phyloP scores from a whole-genome alignment of 1,140 invertebrate genomes.

The Drosophila tropicalis region DNA sequence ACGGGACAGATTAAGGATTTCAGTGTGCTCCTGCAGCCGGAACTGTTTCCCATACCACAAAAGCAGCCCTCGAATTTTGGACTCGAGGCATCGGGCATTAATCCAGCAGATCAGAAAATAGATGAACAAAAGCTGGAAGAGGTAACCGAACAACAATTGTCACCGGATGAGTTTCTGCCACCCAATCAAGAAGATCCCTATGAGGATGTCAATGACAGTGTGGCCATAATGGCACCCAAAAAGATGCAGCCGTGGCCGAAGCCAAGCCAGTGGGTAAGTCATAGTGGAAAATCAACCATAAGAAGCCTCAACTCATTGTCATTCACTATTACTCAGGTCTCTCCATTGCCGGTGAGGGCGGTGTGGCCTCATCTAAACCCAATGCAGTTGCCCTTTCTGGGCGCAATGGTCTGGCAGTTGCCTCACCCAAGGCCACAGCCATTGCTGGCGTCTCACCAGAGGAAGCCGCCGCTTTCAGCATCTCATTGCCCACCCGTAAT shows the following conservation, averaged over 20 bases:
- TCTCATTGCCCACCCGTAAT: conserved; percentile 72
- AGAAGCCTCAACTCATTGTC: no score
- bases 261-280: conserved; percentile 87
- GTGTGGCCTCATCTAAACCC: conserved; percentile 88
- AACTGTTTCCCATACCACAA: conserved; percentile 50
- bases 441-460: conserved; percentile 87
- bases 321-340: conserved; percentile 70
- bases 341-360: conserved; percentile 86
- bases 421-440: conserved; percentile 87
- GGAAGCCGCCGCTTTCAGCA: conserved; percentile 83
- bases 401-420: conserved; percentile 87
- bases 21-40: conserved; percentile 73
- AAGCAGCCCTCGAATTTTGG: conserved; percentile 69
- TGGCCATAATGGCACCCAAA: conserved; percentile 84
- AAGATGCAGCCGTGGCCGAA: conserved; percentile 87
- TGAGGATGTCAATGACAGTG: conserved; percentile 81
- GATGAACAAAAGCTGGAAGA: conserved; percentile 74
- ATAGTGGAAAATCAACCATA: no score
- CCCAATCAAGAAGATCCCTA: conserved; percentile 74
- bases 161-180: conserved; percentile 67
- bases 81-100: conserved; percentile 49
- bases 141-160: conserved; percentile 72
- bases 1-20: conserved; percentile 80
- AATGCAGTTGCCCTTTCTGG: conserved; percentile 88
- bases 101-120: conserved; percentile 61